phyloP scores from a whole-genome alignment of 2,113 vertebrate species.

The Phylloscopus whistleri region DNA sequence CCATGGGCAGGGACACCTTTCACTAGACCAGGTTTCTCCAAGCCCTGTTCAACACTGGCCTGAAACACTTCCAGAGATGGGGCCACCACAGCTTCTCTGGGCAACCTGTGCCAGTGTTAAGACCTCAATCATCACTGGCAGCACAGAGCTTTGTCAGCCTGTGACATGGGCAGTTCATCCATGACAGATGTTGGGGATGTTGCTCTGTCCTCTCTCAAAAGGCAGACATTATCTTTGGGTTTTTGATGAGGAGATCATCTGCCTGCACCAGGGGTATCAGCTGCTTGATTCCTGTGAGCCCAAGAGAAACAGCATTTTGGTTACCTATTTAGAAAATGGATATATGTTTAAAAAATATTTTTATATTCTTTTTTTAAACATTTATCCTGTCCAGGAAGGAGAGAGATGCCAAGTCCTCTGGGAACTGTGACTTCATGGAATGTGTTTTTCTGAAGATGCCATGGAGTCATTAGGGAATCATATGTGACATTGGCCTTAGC shows the following conservation, averaged over 20 bases:
- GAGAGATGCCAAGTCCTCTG: background rate
- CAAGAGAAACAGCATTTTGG: background rate
- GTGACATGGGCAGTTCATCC: background rate
- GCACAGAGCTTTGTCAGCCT: background rate
- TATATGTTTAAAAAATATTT: background rate
- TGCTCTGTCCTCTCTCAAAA: background rate
- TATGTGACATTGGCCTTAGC: background rate
- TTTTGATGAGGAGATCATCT: background rate
- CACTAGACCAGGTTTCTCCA: background rate
- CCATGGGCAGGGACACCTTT: background rate
- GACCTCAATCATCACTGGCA: background rate
- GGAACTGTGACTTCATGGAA: background rate
- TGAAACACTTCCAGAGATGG: background rate
- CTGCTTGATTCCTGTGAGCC: background rate
- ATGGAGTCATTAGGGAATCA: fast-evolving
- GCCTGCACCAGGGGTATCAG: background rate
- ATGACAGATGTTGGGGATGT: background rate
- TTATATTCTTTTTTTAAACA: background rate
- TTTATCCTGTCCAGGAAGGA: background rate
- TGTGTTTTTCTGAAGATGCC: background rate
- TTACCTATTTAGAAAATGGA: background rate
- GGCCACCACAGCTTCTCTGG: background rate
- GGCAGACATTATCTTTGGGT: background rate
- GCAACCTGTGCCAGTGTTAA: background rate
- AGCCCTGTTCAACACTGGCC: background rate